Percentiles rank a stretch among this genome's conserved stretches.
phyloP scores from a whole-genome alignment of 2,797 vertebrate genomes.

The Fundulus diaphanus region DNA sequence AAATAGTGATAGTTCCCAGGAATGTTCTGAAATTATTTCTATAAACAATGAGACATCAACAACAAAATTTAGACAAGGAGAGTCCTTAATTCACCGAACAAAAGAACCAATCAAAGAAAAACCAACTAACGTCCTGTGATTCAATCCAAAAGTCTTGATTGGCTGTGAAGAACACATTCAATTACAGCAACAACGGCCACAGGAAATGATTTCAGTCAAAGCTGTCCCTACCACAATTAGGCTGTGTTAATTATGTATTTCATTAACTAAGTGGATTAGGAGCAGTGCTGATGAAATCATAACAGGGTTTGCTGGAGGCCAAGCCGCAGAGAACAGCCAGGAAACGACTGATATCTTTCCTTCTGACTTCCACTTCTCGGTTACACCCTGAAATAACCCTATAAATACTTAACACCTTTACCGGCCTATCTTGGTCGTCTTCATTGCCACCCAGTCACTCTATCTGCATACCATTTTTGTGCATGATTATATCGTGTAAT shows the following conservation, averaged over 20 bases:
- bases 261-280: slow-evolving; percentile 99
- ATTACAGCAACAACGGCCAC: slow-evolving; percentile 95
- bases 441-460: slow-evolving; percentile 49
- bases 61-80: slow-evolving; percentile 8
- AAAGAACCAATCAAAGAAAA: slow-evolving; percentile 43
- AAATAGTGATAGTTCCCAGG: slow-evolving; percentile 2
- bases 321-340: slow-evolving; percentile 77
- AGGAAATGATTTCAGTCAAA: slow-evolving; percentile 99
- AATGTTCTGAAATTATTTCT: neutral
- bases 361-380: slow-evolving; percentile 54
- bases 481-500: slow-evolving; percentile 68
- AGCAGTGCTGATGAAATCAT: slow-evolving; percentile 93
- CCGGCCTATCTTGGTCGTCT: slow-evolving; percentile 65
- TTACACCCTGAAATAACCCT: slow-evolving; percentile 72
- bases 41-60: slow-evolving; percentile 15
- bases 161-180: slow-evolving; percentile 95
- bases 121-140: slow-evolving; percentile 66
- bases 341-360: slow-evolving; percentile 71
- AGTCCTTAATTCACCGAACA: slow-evolving; percentile 28
- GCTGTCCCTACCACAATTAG: slow-evolving; percentile 97
- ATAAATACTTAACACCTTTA: slow-evolving; percentile 73
- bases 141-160: slow-evolving; percentile 88
- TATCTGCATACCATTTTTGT: slow-evolving; percentile 64
- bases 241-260: slow-evolving; percentile 99
- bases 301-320: slow-evolving; percentile 87